Evolutionary conservation across 2,888 invertebrate genomes (phyloP).

Genomic region (Trypoxylon attenuatum): DNA sequence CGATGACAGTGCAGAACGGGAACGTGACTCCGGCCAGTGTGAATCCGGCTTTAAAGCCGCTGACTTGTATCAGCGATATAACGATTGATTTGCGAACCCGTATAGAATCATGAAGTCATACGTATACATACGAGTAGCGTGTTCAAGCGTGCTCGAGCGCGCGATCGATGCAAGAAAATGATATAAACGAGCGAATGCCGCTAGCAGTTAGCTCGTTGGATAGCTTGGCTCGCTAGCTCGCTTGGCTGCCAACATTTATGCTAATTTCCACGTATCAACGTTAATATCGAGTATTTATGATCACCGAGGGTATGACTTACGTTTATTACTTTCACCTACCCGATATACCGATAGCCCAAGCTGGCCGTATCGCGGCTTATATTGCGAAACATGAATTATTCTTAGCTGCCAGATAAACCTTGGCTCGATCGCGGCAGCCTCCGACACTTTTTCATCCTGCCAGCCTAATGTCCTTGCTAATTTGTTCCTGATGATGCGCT

Average conservation of each 20-base stretch:
- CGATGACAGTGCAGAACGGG: neutral
- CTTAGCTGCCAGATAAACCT: conserved; percentile 25
- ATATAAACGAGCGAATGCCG: conserved; percentile 52
- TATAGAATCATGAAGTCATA: conserved; percentile 65
- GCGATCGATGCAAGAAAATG: conserved; percentile 52
- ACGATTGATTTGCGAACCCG: conserved; percentile 68
- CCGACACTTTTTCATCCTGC: conserved; percentile 9
- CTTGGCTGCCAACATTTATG: conserved; percentile 64
- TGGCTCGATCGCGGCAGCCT: neutral
- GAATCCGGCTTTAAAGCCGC: conserved; percentile 30
- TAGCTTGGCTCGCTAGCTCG: conserved; percentile 26
- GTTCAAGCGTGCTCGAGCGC: too few species aligned
- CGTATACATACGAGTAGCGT: conserved; percentile 30
- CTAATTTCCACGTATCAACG: conserved; percentile 71
- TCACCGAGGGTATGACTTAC: conserved; percentile 70
- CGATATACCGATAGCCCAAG: conserved; percentile 64
- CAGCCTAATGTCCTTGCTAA: neutral
- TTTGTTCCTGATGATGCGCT: neutral
- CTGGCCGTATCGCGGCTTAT: conserved; percentile 37
- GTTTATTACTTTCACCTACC: conserved; percentile 71
- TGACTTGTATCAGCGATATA: conserved; percentile 38
- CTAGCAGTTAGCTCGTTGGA: conserved; percentile 11
- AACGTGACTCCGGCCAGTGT: conserved; percentile 11
- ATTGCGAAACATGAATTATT: conserved; percentile 37
- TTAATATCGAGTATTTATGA: conserved; percentile 74